Evolutionary conservation across 2,797 vertebrate species (phyloP).

Genomic region (Pitangus sulphuratus): DNA sequence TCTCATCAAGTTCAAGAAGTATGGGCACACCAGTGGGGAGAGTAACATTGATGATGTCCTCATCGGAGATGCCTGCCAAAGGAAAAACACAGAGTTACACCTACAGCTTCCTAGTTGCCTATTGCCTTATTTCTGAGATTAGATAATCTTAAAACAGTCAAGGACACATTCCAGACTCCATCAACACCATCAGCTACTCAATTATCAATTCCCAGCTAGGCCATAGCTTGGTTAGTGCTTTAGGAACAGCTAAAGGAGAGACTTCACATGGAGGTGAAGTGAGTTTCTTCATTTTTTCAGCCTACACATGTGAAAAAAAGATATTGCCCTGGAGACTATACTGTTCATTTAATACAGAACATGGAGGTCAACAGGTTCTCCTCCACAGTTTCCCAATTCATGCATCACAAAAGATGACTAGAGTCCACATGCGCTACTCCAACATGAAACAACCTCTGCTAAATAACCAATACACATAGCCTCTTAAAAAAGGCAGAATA

Average conservation of each 20-base stretch:
- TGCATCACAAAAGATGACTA: not conserved
- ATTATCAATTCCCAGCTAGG: not conserved
- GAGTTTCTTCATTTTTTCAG: not conserved
- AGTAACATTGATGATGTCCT: conserved; percentile 88
- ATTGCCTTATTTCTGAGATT: not conserved
- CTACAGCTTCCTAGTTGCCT: not conserved
- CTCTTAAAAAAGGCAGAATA: not conserved
- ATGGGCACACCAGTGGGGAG: conserved; percentile 94
- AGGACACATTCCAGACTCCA: not conserved
- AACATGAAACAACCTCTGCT: not conserved
- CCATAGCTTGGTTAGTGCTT: not conserved
- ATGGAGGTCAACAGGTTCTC: not conserved
- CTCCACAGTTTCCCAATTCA: not conserved
- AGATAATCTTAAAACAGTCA: not conserved
- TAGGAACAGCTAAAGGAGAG: not conserved
- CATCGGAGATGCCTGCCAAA: conserved; percentile 88
- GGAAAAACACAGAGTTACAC: not conserved
- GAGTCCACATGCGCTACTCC: not conserved
- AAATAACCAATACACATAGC: not conserved
- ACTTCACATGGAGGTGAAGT: not conserved
- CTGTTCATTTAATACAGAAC: not conserved
- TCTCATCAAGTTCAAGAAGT: conserved; percentile 91
- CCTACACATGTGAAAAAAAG: not conserved
- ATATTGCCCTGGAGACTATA: not conserved
- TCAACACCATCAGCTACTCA: not conserved